phyloP scores from a whole-genome alignment of 1,140 invertebrate genomes.

The Homarus americanus region DNA sequence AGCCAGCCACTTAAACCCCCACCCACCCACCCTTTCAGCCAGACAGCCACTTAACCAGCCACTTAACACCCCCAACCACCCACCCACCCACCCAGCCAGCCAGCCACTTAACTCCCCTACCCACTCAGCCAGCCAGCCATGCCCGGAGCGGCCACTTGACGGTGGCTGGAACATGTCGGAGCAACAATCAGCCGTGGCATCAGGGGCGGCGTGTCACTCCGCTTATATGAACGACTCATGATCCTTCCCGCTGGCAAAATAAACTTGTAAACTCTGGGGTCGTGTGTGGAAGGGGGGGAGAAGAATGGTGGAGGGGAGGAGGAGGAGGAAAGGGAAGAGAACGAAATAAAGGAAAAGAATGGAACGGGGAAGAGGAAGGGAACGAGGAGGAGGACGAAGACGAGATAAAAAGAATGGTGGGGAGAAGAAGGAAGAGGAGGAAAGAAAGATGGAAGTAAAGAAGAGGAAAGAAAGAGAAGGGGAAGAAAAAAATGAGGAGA shows the following conservation, averaged over 20 bases:
- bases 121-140: too few relatives aligned
- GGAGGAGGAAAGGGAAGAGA: not conserved
- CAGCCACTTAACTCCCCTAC: too few relatives aligned
- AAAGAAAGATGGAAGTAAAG: too few relatives aligned
- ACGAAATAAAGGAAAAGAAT: not conserved
- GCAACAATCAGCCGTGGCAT: conserved; percentile 8
- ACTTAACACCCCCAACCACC: not conserved
- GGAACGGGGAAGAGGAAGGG: too few relatives aligned
- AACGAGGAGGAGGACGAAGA: not conserved
- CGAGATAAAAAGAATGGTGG: not conserved
- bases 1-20: too few relatives aligned
- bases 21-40: too few relatives aligned
- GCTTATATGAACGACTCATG: conserved; percentile 28
- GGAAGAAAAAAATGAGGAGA: too few relatives aligned
- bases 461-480: too few relatives aligned
- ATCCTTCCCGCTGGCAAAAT: conserved; percentile 29
- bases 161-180: not conserved
- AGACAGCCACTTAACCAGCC: too few relatives aligned
- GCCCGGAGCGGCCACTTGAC: not conserved
- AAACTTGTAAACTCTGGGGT: conserved; percentile 33
- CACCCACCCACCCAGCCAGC: not conserved
- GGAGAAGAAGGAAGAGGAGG: too few relatives aligned
- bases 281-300: conserved; percentile 12
- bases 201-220: conserved; percentile 16
- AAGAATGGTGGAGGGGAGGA: not conserved